phyloP scores from a whole-genome alignment of 2,888 invertebrate species.

The Apoda limacodes region DNA sequence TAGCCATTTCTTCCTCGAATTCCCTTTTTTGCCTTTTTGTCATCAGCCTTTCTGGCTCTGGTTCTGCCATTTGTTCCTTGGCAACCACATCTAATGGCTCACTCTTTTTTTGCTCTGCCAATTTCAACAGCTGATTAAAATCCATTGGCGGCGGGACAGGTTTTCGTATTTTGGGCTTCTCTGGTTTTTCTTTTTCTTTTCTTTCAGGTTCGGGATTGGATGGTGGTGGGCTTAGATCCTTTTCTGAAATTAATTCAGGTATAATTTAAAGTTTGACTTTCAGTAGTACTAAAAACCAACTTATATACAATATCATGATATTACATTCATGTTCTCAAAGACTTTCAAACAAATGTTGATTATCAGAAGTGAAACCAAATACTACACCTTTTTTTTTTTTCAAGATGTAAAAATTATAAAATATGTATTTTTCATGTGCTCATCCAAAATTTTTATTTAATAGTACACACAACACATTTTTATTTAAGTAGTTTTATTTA shows the following conservation, averaged over 20 bases:
- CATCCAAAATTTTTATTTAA: too few relatives aligned
- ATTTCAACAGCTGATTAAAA: constrained; percentile 81
- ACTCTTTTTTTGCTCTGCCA: constrained; percentile 86
- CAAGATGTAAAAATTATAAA: too few relatives aligned
- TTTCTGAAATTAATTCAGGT: too few relatives aligned
- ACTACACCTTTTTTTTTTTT: too few relatives aligned
- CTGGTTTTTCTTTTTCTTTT: constrained; percentile 50
- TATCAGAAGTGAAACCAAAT: too few relatives aligned
- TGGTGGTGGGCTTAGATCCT: constrained; percentile 41
- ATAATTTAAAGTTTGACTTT: not conserved
- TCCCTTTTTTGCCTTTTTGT: constrained; percentile 85
- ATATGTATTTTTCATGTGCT: too few relatives aligned
- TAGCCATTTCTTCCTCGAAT: constrained; percentile 77
- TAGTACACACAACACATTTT: too few relatives aligned
- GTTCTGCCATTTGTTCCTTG: constrained; percentile 47
- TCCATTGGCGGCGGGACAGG: constrained; percentile 80
- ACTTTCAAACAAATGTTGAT: too few relatives aligned
- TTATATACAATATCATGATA: too few relatives aligned
- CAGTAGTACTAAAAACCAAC: too few relatives aligned
- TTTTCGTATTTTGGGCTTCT: constrained; percentile 71
- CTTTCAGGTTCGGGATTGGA: constrained; percentile 49
- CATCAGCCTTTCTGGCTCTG: constrained; percentile 77
- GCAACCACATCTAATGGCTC: constrained; percentile 73
- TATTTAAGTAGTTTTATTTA: too few relatives aligned
- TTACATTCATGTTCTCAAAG: too few relatives aligned